A percentile compares a stretch with the other conserved stretches of the same genome.
These are phyloP conservation scores for Plutella xylostella DNA, from an alignment of 2,888 invertebrate species.

Conservation along the genomic window DNA sequence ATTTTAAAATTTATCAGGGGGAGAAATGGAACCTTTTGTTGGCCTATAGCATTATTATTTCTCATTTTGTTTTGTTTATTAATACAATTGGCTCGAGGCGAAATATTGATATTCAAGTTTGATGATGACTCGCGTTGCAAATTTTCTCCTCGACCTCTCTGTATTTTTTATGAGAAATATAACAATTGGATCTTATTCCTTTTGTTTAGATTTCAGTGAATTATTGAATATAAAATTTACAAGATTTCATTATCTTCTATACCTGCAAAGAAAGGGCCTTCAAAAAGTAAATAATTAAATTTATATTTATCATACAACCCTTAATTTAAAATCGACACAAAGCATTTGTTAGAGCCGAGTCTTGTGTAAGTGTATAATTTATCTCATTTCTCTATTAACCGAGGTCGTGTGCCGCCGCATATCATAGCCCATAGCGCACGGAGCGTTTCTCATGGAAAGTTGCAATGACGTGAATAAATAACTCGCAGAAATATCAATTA, in stretches of 20 bases:
- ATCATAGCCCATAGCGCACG: conserved; percentile 40
- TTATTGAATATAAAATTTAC: conserved; percentile 20
- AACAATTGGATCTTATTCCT: conserved; percentile 46
- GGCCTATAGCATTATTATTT: conserved; percentile 70
- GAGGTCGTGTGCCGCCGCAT: not conserved
- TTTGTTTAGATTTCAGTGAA: conserved; percentile 37
- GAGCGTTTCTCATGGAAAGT: conserved; percentile 53
- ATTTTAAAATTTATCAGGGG: conserved; percentile 53
- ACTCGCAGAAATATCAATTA: conserved; percentile 72
- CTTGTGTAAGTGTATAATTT: conserved; percentile 2
- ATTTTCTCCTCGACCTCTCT: conserved; percentile 48
- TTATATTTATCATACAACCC: not conserved
- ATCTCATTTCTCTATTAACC: not conserved
- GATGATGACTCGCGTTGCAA: conserved; percentile 61
- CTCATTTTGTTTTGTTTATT: conserved; percentile 71
- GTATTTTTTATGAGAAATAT: conserved; percentile 61
- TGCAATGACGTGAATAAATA: conserved; percentile 68
- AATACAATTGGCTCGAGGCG: conserved; percentile 70
- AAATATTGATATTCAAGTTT: conserved; percentile 71
- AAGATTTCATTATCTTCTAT: not conserved
- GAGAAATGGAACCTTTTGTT: conserved; percentile 70
- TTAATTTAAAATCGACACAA: not conserved
- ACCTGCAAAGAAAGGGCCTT: not conserved
- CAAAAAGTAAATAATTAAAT: not conserved
- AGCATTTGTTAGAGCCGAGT: not conserved